Base-by-base conservation (phyloP, 2,113 vertebrate species). In the Crotalus viridis region DNA sequence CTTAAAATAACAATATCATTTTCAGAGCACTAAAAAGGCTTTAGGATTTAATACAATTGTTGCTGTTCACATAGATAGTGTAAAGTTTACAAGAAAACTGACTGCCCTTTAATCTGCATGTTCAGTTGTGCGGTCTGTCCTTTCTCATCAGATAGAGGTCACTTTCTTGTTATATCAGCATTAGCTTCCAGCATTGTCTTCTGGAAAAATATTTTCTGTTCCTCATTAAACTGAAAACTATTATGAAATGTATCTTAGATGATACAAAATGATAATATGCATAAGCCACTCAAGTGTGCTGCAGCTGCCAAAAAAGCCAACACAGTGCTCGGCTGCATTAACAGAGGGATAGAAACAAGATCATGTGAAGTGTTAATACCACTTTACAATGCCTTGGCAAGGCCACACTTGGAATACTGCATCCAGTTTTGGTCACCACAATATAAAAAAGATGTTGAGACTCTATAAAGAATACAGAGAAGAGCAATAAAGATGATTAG, bases 81-180 rank as follows among this genome's bases (percentile, higher is more conserved):
- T n/a, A 43, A 85, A 33, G 12, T 21, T 12, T 24, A 46, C 39
- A 59, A 89, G 26, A 46, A 89, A 89, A 56, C 10, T 22, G 17
- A 28, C 12, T 89, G 52, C 54, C 92, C 39, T 89, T 85, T 54
- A 74, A 10, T 89, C 87, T 81, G 26, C 28, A 57, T 13, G 55
- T 39, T 74, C 28, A 9, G 26, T 33, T 91, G 48, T 89, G 26
- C 8, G 0, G 81, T 90, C 5, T 91, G 54, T 89, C 22, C 85
- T 88, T 94, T 95, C 89, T 59, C 24, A 64, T 90, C 74, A 89
- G 22, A 33, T 61, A 39, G n/a, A 28, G 87, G 69, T 91, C 91
- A 91, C 15, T 91, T 95, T 94, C 46, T 91, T 94, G 74, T 5
- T 85, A 61, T 88, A 85, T 96, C 95, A 96, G 92, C 94, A 93